Base-by-base conservation (phyloP, 2,888 invertebrate genomes). In the Diaprepes abbreviatus region DNA sequence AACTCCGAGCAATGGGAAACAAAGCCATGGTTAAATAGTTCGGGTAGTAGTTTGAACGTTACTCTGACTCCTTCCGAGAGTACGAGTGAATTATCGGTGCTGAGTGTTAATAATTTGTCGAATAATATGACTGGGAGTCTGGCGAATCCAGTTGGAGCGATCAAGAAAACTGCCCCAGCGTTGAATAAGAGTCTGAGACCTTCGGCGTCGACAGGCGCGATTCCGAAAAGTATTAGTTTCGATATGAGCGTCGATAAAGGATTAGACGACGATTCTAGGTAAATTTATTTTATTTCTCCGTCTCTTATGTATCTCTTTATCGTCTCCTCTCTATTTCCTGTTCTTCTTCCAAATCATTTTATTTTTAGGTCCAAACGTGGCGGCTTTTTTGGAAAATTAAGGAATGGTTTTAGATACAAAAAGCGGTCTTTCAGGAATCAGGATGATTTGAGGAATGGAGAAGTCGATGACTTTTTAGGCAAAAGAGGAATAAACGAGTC, bases 141-240 rank as follows among this genome's bases (percentile, higher is more conserved):
- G 21, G 55, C 54, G n/a, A 38, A 28, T 12, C 63, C 58, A 24
- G 40, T 38, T 2, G 67, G 67, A 1, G 69, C 64, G 2, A 64
- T 67, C 16, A 64, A 59, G 19, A 70, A 70, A 36, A 60, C 55
- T 0, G 40, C 62, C 12, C 50, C 63, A 1, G 59, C 19, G 10
- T 9, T 54, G 17, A 63, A 52, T 12, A 36, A 52, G 19, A 65
- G 54, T 58, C 38, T 77, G 77, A 14, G 67, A 36, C 66, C 71
- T 16, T 84, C 82, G 2, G 86, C 87, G 16, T 91, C 92, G 0
- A 93, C 93, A 0, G 95, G 95, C 0, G 93, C 95, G 1, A 95
- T 96, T 78, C 94, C 95, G 0, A 96, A 96, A 84, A 95, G 94
- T 79, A 95, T 95, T 77, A 95, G 94, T 81, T 95, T 95, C 78